A percentile compares a stretch with the other conserved stretches of the same genome.
Evolutionary conservation across 1,140 invertebrate species (phyloP).

Genomic region (fruit fly (Drosophila melanogaster)): Release_6_plus_ISO1_MT NT_033777.3:7527001-7527500

Average conservation of each 20-base stretch:
- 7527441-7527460: conserved; percentile 28
- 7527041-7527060: too few relatives aligned
- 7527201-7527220: conserved; percentile 87
- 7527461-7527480: conserved; percentile 12
- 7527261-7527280: conserved; percentile 69
- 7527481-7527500: conserved; percentile 25
- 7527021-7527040: too few relatives aligned
- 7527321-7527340: conserved; percentile 85
- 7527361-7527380: conserved; percentile 66
- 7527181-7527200: conserved; percentile 87
- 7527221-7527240: conserved; percentile 86
- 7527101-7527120: conserved; percentile 86
- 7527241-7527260: conserved; percentile 85
- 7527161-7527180: conserved; percentile 86
- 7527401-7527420: conserved; percentile 33
- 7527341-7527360: conserved; percentile 63
- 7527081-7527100: too few relatives aligned
- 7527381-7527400: conserved; percentile 50
- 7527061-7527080: too few relatives aligned
- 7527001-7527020: too few relatives aligned
- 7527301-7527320: conserved; percentile 87
- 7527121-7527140: conserved; percentile 86
- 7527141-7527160: conserved; percentile 86
- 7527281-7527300: conserved; percentile 84
- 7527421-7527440: conserved; percentile 38